Conservation (phyloP, 1,140 invertebrate genomes). For the Temnothorax curvispinosus region DNA sequence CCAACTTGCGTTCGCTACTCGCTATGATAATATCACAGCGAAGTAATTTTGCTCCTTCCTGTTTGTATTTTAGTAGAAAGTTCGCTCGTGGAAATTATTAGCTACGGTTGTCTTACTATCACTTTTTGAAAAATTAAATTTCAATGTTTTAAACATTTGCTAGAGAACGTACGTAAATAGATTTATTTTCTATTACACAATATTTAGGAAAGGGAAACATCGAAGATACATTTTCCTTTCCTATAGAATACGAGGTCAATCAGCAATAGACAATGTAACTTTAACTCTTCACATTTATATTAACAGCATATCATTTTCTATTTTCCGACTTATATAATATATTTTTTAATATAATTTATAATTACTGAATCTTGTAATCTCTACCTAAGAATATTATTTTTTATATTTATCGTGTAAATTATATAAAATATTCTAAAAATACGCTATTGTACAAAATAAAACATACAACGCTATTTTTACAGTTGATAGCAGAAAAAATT, state of each 20-base stretch:
- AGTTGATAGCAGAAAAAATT: neutral
- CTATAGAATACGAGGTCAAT: neutral
- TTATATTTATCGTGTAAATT: neutral
- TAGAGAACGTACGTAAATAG: neutral
- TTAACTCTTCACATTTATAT: neutral
- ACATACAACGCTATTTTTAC: neutral
- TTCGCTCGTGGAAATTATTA: neutral
- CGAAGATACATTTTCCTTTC: neutral
- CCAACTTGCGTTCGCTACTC: conserved; percentile 12
- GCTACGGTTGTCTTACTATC: neutral
- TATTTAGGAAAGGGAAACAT: neutral
- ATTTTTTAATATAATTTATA: neutral
- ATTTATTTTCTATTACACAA: neutral
- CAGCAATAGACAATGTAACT: neutral
- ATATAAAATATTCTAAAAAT: neutral
- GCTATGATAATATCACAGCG: neutral
- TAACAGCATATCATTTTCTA: too few relatives aligned
- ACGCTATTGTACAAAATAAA: neutral
- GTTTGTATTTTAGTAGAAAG: conserved; percentile 28
- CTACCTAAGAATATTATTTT: neutral
- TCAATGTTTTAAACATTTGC: neutral
- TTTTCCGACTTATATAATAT: neutral
- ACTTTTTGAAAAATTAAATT: neutral
- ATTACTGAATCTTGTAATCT: neutral
- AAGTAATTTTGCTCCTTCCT: neutral